Evolutionary conservation across 2,113 vertebrate species (phyloP).

Genomic region (Cyanoramphus novaezelandiae): DNA sequence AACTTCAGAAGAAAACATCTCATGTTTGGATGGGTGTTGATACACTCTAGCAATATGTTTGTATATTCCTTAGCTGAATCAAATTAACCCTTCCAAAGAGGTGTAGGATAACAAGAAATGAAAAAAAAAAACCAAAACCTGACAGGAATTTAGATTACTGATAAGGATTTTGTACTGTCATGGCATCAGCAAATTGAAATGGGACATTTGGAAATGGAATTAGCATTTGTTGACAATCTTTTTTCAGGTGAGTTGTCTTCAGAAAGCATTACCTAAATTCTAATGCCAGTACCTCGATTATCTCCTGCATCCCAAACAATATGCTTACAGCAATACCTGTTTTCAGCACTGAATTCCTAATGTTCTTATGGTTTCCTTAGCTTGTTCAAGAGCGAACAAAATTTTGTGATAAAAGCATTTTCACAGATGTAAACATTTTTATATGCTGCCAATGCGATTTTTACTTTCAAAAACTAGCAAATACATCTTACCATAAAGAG

Average conservation of each 20-base stretch:
- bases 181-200: background rate
- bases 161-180: background rate
- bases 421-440: constrained; percentile 13
- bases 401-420: background rate
- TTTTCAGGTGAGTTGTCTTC: background rate
- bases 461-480: constrained; percentile 19
- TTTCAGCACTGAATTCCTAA: background rate
- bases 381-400: background rate
- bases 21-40: background rate
- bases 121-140: background rate
- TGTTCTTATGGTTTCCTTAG: background rate
- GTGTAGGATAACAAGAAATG: background rate
- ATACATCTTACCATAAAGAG: background rate
- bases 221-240: background rate
- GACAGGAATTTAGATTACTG: background rate
- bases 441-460: background rate
- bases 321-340: background rate
- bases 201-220: background rate
- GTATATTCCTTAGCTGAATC: background rate
- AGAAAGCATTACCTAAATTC: background rate
- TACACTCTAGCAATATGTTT: background rate
- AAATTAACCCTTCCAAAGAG: background rate
- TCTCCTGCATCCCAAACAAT: background rate
- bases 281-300: background rate
- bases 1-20: background rate